Evolutionary conservation across 2,113 vertebrate genomes (phyloP).

Genomic region (Archocentrus centrarchus): DNA sequence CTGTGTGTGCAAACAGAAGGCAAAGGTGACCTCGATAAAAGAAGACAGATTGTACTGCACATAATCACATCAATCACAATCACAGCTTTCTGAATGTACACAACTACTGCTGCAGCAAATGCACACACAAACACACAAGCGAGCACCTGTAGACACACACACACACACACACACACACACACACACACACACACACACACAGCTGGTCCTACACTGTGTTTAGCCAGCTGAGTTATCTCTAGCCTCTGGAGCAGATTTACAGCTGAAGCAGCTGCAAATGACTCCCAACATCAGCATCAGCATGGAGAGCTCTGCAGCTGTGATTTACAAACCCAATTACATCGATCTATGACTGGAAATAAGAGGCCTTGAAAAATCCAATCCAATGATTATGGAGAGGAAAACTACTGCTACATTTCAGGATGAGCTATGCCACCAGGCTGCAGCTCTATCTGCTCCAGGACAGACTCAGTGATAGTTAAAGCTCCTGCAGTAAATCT

Average conservation of each 20-base stretch:
- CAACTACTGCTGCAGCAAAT: not conserved
- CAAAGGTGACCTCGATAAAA: conserved; percentile 15
- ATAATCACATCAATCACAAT: conserved; percentile 5
- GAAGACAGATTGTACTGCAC: not conserved
- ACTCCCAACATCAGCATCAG: conserved; percentile 70
- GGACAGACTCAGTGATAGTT: conserved; percentile 50
- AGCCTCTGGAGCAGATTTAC: conserved; percentile 66
- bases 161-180: not conserved
- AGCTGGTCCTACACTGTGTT: conserved; percentile 58
- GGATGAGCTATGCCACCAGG: conserved; percentile 59
- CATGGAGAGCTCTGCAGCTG: conserved; percentile 50
- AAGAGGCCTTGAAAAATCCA: conserved; percentile 72
- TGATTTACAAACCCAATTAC: conserved; percentile 75
- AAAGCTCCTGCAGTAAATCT: conserved; percentile 67
- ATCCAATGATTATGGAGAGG: conserved; percentile 70
- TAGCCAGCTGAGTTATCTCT: conserved; percentile 69
- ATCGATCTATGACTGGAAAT: conserved; percentile 70
- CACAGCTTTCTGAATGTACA: not conserved
- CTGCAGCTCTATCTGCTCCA: conserved; percentile 45
- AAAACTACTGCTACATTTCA: conserved; percentile 74
- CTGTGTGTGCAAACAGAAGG: conserved; percentile 76
- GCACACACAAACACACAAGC: not conserved
- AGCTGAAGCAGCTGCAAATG: conserved; percentile 60
- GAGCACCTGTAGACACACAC: conserved; percentile 16
- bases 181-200: not conserved